Conservation (phyloP, 2,113 vertebrate species). For the Xerus inauris region DNA sequence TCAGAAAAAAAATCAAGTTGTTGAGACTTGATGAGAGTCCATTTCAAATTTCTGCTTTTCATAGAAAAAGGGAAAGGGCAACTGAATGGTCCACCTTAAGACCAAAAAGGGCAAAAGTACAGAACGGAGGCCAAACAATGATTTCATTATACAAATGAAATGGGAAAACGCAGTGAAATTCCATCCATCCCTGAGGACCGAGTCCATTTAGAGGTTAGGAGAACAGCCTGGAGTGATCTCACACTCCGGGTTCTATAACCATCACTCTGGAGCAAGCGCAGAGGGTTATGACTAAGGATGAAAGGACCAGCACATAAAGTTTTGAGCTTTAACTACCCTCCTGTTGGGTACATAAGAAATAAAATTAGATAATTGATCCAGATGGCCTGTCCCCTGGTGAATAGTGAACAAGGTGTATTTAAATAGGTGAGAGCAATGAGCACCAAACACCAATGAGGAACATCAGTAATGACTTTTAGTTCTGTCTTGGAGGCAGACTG, state of each 20-base stretch:
- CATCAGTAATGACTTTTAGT: not conserved
- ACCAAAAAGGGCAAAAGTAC: conserved; percentile 69
- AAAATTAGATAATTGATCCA: not conserved
- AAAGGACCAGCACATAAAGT: conserved; percentile 53
- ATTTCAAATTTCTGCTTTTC: not conserved
- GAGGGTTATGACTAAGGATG: conserved; percentile 61
- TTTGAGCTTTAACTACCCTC: conserved; percentile 39
- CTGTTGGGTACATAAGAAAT: not conserved
- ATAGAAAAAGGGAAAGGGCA: not conserved
- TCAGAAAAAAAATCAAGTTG: not conserved
- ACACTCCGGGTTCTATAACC: conserved; percentile 54
- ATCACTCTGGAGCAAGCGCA: conserved; percentile 22
- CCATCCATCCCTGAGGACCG: conserved; percentile 76
- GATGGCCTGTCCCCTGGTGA: not conserved
- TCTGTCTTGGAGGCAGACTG: not conserved
- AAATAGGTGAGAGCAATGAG: not conserved
- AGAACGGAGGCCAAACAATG: conserved; percentile 67
- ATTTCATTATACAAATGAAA: conserved; percentile 82
- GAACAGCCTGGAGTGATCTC: conserved; percentile 70
- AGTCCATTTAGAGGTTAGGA: conserved; percentile 77
- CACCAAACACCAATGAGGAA: not conserved
- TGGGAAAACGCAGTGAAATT: conserved; percentile 79
- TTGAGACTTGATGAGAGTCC: not conserved
- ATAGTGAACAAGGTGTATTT: not conserved
- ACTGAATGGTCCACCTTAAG: conserved; percentile 56